Evolutionary conservation across 2,113 vertebrate genomes (phyloP).

Genomic region (Forbesichthys agassizii): DNA sequence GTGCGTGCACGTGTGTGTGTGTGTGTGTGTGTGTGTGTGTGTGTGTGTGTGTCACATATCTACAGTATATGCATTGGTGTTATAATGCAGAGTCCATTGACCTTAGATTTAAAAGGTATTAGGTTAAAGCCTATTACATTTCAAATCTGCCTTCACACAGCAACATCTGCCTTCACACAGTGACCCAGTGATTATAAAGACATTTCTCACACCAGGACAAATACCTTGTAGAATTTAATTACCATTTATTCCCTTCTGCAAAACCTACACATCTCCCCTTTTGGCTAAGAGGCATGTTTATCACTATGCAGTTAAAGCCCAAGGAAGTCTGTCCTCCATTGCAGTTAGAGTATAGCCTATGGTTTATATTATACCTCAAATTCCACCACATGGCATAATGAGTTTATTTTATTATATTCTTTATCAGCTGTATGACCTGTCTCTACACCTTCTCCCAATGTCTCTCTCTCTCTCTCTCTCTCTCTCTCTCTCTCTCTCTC

Average conservation of each 20-base stretch:
- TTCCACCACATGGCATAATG: background rate
- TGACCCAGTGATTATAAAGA: conserved; percentile 39
- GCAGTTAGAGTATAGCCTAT: conserved; percentile 6
- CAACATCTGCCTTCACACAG: background rate
- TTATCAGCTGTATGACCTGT: conserved; percentile 3
- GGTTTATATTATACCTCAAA: background rate
- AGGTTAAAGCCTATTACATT: too few species aligned
- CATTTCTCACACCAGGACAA: conserved; percentile 1
- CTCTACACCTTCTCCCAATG: background rate
- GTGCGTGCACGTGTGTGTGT: too few species aligned
- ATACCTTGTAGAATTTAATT: conserved; percentile 15
- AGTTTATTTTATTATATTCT: background rate
- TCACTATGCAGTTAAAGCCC: conserved; percentile 8
- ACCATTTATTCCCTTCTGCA: conserved; percentile 4
- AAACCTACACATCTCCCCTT: conserved; percentile 1
- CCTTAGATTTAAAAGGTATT: too few species aligned
- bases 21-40: too few species aligned
- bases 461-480: background rate
- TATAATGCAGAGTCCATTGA: too few species aligned
- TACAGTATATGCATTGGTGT: too few species aligned
- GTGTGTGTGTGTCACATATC: too few species aligned
- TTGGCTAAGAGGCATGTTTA: conserved; percentile 14
- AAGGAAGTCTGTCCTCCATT: background rate
- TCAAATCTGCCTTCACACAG: too few species aligned
- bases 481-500: background rate